phyloP scores from a whole-genome alignment of 1,140 invertebrate species.

The Saccostrea echinata region DNA sequence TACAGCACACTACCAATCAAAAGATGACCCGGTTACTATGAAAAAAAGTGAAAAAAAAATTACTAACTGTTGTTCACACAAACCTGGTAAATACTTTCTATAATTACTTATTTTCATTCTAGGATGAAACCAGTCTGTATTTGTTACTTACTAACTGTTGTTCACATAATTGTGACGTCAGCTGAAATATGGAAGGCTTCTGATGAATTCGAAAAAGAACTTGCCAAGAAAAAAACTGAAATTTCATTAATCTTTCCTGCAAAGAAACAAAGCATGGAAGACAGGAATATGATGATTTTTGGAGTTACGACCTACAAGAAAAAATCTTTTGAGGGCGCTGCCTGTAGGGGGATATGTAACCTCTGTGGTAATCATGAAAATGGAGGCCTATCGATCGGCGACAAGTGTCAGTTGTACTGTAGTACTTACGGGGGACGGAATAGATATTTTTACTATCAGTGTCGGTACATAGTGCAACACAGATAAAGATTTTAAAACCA shows the following conservation, averaged over 20 bases:
- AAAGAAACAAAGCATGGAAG: neutral
- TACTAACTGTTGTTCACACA: no score
- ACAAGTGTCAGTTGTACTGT: neutral
- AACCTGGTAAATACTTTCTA: no score
- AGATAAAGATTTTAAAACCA: no score
- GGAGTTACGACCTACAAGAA: neutral
- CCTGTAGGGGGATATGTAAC: neutral
- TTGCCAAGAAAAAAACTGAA: neutral
- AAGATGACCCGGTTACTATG: no score
- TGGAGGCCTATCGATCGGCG: neutral
- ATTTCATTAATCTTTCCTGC: neutral
- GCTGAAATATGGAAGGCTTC: neutral
- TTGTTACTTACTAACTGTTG: neutral
- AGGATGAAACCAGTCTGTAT: neutral
- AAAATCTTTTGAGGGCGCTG: neutral
- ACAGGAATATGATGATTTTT: neutral
- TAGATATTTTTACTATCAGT: neutral
- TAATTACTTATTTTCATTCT: neutral
- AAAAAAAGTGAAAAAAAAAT: no score
- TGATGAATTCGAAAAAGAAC: neutral
- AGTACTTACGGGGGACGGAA: neutral
- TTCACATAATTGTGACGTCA: neutral
- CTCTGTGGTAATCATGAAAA: neutral
- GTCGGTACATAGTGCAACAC: neutral
- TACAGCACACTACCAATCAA: no score